Evolutionary conservation across 2,113 vertebrate genomes (phyloP).

Genomic region (Brienomyrus longianalis): DNA sequence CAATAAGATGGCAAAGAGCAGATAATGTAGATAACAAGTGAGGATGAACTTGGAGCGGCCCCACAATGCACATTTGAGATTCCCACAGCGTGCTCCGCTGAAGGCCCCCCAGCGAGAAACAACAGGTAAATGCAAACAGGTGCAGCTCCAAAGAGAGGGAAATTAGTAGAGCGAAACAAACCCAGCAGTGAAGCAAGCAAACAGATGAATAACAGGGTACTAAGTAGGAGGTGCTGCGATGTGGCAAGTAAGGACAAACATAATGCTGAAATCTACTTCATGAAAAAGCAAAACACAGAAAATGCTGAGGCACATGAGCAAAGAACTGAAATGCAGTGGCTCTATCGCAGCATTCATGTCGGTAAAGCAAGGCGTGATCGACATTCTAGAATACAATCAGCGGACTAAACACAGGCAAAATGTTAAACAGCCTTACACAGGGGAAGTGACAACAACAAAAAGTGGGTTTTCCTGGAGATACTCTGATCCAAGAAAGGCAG

Average conservation of each 20-base stretch:
- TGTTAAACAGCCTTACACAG: neutral
- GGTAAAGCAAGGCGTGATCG: neutral
- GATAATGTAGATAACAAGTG: neutral
- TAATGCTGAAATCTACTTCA: neutral
- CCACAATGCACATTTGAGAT: neutral
- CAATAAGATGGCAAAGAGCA: neutral
- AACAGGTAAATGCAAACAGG: constrained; percentile 5
- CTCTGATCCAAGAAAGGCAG: neutral
- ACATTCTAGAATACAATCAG: neutral
- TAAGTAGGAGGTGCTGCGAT: neutral
- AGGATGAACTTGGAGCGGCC: no score
- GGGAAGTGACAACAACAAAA: neutral
- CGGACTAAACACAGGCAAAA: neutral
- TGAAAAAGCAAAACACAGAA: neutral
- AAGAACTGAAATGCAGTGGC: neutral
- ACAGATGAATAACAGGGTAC: neutral
- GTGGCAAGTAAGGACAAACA: neutral
- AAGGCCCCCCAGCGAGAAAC: neutral
- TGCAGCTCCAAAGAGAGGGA: neutral
- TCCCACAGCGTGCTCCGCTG: neutral
- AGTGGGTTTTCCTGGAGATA: neutral
- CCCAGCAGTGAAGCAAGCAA: neutral
- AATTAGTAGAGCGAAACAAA: neutral
- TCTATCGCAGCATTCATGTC: no score
- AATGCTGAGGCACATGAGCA: neutral